Conservation (phyloP, 2,113 vertebrate species). For the Polypterus bichir region DNA sequence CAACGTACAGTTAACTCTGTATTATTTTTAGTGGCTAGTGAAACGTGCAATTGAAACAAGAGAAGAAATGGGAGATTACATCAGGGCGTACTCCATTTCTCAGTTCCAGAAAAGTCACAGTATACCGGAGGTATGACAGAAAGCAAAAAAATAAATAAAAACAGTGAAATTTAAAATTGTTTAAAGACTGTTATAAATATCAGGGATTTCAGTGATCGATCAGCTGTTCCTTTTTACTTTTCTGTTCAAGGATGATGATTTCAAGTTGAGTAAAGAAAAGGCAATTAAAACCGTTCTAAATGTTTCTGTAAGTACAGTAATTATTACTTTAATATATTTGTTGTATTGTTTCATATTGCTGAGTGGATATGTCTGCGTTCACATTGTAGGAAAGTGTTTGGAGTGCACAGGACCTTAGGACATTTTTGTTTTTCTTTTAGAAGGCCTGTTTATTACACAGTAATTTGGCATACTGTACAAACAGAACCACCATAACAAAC, state of each 20-base stretch:
- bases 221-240: background rate
- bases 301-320: constrained; percentile 61
- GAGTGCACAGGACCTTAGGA: too few relatives aligned
- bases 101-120: constrained; percentile 86
- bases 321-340: too few relatives aligned
- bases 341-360: too few relatives aligned
- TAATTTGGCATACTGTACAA: too few relatives aligned
- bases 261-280: constrained; percentile 67
- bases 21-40: constrained; percentile 74
- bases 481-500: too few relatives aligned
- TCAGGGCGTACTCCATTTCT: constrained; percentile 80
- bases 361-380: too few relatives aligned
- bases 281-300: constrained; percentile 58
- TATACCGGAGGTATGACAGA: constrained; percentile 69
- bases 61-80: constrained; percentile 92
- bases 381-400: too few relatives aligned
- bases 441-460: too few relatives aligned
- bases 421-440: too few relatives aligned
- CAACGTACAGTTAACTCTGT: background rate
- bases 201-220: too few relatives aligned
- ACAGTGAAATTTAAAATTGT: background rate
- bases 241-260: constrained; percentile 72
- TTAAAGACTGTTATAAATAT: background rate
- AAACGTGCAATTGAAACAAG: constrained; percentile 93
- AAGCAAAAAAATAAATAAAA: too few relatives aligned